Percentiles rank a stretch among this genome's conserved stretches.
Evolutionary conservation across 2,113 vertebrate species (phyloP).

Genomic region (Oncorhynchus clarkii): DNA sequence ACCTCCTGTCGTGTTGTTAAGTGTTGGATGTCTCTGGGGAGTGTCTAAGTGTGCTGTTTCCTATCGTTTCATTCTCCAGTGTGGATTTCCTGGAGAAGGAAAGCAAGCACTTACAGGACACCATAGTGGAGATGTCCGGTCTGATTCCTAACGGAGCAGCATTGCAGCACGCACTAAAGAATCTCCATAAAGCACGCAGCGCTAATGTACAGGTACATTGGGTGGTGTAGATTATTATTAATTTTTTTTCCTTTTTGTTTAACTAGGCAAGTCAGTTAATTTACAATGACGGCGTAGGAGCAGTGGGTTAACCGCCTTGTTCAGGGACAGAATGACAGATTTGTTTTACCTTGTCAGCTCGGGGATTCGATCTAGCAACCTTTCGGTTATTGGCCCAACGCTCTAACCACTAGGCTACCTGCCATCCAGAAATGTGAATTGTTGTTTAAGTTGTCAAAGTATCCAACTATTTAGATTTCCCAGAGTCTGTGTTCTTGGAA

Average conservation of each 20-base stretch:
- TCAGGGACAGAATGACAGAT: too few species aligned
- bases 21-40: neutral
- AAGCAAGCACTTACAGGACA: conserved; percentile 46
- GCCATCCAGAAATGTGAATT: too few species aligned
- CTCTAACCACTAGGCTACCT: too few species aligned
- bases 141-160: conserved; percentile 21
- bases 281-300: too few species aligned
- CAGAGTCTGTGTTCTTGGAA: too few species aligned
- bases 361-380: too few species aligned
- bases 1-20: too few species aligned
- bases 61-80: conserved; percentile 25
- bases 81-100: conserved; percentile 54
- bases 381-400: too few species aligned
- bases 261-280: too few species aligned
- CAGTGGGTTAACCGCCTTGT: too few species aligned
- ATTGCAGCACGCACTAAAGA: conserved; percentile 40
- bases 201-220: conserved; percentile 32
- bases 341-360: too few species aligned
- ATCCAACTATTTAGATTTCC: neutral
- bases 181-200: conserved; percentile 7
- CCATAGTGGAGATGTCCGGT: conserved; percentile 43
- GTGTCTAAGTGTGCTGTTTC: neutral
- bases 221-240: neutral
- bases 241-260: too few species aligned
- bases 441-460: neutral